Percentiles rank a stretch among this genome's conserved stretches.
Evolutionary conservation across 2,113 vertebrate genomes (phyloP).

Genomic region (Callipepla squamata): DNA sequence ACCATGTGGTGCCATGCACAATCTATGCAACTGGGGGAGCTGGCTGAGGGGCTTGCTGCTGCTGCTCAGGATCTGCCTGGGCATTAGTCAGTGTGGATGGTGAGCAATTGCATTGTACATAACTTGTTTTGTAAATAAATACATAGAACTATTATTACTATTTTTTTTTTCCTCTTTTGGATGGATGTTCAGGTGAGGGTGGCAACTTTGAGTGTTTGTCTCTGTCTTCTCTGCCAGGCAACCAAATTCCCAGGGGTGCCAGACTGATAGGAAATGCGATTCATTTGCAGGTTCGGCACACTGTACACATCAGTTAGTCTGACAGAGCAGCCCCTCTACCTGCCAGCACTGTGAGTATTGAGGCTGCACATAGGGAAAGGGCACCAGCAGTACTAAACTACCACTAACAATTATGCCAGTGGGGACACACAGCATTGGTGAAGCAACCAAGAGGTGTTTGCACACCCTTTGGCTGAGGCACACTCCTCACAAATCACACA

Average conservation of each 20-base stretch:
- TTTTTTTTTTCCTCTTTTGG: background rate
- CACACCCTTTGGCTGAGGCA: no score
- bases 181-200: background rate
- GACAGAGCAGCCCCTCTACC: background rate
- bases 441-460: no score
- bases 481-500: background rate
- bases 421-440: no score
- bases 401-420: no score
- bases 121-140: background rate
- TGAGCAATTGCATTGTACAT: background rate
- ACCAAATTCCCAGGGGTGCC: background rate
- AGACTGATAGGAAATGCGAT: background rate
- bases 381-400: no score
- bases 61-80: background rate
- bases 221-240: background rate
- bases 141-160: no score
- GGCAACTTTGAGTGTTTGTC: background rate
- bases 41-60: background rate
- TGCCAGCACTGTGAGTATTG: background rate
- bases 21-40: background rate
- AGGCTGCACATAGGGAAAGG: background rate
- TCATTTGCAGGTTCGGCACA: background rate
- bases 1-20: background rate
- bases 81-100: background rate
- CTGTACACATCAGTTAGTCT: background rate